Evolutionary conservation across 2,113 vertebrate genomes (phyloP), one percentile per base, ranked within the genome.

Genomic region (Centrocercus urophasianus): DNA sequence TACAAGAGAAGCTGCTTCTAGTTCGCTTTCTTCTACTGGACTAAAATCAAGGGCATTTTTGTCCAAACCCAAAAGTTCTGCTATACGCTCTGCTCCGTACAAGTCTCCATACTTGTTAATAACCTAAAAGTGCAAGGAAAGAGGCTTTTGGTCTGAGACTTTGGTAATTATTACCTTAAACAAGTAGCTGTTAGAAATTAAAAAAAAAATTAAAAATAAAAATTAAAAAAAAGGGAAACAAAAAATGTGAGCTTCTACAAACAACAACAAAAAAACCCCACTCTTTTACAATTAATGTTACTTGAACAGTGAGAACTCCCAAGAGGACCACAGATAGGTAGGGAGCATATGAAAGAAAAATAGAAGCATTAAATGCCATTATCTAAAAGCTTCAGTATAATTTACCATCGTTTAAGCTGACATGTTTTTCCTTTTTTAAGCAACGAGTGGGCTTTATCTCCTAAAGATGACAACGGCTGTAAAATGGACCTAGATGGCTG

Each of bases 21-120:
- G 96, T 84, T 98, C 98, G 0, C 97, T 98, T 94, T 99, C 98
- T 96, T 99, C 98, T 25, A 99, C 98, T 3, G 99, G 99, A 95
- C 99, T 99, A 94, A 99, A 99, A 96, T 99, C 99, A 64, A 99
- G 98, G 59, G 99, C 98, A 32, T 98, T 99, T 97, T 99, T 99
- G 83, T 99, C 99, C 97, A 99, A 96, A 45, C 99, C 99, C 94
- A 99, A 83, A 85, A 99, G 98, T 97, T 99, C 99, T 77, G 99
- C 99, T 50, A 99, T 99, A 86, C 99, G 98, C 93, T 99, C 99
- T 20, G 98, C 99, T 95, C 99, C 99, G 0, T 99, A 99, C 81
- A 99, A 98, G 77, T 99, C 99, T 38, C 99, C 99, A 0, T 99
- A 99, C 89, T 99, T 99, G 96, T 99, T 99, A 95, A 99, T 99